Conservation (phyloP, 2,797 vertebrate genomes). For the Danio kyathit region DNA sequence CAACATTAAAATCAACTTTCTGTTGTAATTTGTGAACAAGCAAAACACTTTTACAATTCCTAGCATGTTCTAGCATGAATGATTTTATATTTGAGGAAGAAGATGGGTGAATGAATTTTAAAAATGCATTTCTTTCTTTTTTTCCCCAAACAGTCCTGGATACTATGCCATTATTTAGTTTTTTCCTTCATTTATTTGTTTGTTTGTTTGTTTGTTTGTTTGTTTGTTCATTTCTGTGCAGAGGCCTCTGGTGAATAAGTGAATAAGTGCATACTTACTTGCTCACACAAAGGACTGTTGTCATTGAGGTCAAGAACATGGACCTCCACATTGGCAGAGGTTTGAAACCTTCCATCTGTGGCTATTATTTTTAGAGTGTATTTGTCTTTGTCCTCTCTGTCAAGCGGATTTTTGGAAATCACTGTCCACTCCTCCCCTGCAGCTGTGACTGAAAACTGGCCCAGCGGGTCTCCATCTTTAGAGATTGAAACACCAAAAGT, state of each 20-base stretch:
- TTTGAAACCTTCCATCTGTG: slow-evolving; percentile 94
- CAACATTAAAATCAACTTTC: background rate
- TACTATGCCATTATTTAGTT: background rate
- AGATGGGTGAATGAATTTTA: too few relatives aligned
- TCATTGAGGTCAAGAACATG: slow-evolving; percentile 96
- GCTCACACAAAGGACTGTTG: slow-evolving; percentile 92
- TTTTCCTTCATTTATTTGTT: background rate
- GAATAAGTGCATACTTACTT: slow-evolving; percentile 78
- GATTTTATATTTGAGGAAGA: background rate
- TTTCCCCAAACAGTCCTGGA: too few relatives aligned
- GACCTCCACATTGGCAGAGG: slow-evolving; percentile 85
- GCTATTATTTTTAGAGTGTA: slow-evolving; percentile 88
- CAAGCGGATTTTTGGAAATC: slow-evolving; percentile 86
- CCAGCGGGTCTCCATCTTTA: slow-evolving; percentile 89
- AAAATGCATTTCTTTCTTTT: too few relatives aligned
- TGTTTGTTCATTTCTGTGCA: too few relatives aligned
- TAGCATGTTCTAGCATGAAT: background rate
- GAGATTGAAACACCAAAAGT: slow-evolving; percentile 1
- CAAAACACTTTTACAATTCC: background rate
- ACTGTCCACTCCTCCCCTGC: slow-evolving; percentile 89
- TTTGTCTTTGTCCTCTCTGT: slow-evolving; percentile 88
- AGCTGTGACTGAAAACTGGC: slow-evolving; percentile 89
- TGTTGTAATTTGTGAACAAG: background rate
- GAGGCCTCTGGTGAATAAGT: background rate
- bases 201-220: too few relatives aligned